phyloP scores from a whole-genome alignment of 2,888 invertebrate species.

The Amorpha juglandis region DNA sequence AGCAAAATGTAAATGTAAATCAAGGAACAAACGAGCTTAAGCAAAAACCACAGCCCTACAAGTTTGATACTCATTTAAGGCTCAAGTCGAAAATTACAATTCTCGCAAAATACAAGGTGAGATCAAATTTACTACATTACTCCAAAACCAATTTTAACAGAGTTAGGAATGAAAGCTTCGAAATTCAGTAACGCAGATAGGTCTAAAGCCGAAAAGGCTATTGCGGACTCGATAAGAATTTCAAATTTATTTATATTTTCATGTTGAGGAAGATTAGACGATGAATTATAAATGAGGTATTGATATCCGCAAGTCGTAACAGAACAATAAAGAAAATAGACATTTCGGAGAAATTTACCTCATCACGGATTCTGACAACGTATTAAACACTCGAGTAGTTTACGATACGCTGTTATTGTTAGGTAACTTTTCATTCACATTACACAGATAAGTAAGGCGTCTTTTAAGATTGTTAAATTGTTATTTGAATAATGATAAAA shows the following conservation, averaged over 20 bases:
- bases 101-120: conserved; percentile 24
- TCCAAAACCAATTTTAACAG: conserved; percentile 26
- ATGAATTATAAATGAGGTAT: conserved; percentile 47
- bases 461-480: neutral
- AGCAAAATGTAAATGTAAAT: conserved; percentile 16
- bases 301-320: conserved; percentile 36
- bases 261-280: conserved; percentile 45
- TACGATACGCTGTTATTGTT: conserved; percentile 8
- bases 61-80: conserved; percentile 14
- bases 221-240: conserved; percentile 25
- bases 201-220: conserved; percentile 22
- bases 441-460: neutral
- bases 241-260: conserved; percentile 52
- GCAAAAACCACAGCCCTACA: conserved; percentile 18
- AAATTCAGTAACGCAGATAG: conserved; percentile 20
- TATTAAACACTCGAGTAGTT: conserved; percentile 15
- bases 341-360: conserved; percentile 25
- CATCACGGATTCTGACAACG: conserved; percentile 17
- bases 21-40: conserved; percentile 15
- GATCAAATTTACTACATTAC: conserved; percentile 27
- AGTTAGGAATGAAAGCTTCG: conserved; percentile 22
- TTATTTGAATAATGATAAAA: too few relatives aligned
- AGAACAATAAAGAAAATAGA: conserved; percentile 38
- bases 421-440: conserved; percentile 9
- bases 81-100: conserved; percentile 27